A percentile compares a stretch with the other conserved stretches of the same genome.
Evolutionary conservation across 2,797 vertebrate genomes (phyloP).

Genomic region (Pangasius djambal): DNA sequence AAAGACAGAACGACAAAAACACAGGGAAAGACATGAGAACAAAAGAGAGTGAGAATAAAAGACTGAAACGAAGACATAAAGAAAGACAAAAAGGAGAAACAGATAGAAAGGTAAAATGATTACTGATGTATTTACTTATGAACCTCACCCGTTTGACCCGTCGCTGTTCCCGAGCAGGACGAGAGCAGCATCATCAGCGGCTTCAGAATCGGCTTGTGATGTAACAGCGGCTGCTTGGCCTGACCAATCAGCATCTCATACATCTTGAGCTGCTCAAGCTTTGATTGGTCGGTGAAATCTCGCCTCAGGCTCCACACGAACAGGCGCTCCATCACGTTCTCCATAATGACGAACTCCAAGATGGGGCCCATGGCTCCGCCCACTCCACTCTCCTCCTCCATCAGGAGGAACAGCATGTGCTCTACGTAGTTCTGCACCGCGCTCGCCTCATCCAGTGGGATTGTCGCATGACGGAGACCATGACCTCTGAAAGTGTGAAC

Average conservation of each 20-base stretch:
- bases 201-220: conserved; percentile 93
- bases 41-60: background rate
- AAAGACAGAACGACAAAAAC: background rate
- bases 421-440: conserved; percentile 98
- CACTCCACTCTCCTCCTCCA: conserved; percentile 89
- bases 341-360: conserved; percentile 95
- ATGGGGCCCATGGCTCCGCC: conserved; percentile 93
- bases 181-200: conserved; percentile 97
- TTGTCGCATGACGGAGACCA: conserved; percentile 59
- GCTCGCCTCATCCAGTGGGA: conserved; percentile 91
- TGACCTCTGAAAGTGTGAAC: conserved; percentile 54
- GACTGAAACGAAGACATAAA: background rate
- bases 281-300: conserved; percentile 95
- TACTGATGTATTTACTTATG: background rate
- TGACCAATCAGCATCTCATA: conserved; percentile 95
- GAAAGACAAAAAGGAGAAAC: background rate
- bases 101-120: background rate
- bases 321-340: conserved; percentile 98
- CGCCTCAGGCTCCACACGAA: conserved; percentile 96
- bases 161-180: conserved; percentile 82
- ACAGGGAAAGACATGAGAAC: background rate
- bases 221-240: conserved; percentile 91
- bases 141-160: conserved; percentile 17
- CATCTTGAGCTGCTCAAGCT: conserved; percentile 96
- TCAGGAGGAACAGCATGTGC: conserved; percentile 94